Evolutionary conservation across 37 sponge, comb jelly and placozoan genomes (phyloP).

Genomic region (Eunapius fragilis): DNA sequence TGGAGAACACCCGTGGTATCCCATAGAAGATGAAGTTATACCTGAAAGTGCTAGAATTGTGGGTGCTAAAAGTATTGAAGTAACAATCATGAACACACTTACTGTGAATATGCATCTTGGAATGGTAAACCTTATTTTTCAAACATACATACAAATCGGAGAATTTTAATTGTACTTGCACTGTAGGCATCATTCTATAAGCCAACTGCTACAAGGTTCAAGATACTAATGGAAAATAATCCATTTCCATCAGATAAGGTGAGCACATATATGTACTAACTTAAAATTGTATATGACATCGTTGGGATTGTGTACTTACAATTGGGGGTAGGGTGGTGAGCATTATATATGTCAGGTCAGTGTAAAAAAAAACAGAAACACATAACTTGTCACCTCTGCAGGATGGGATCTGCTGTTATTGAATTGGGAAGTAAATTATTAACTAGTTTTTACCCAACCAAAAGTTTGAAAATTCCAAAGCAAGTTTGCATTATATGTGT

Average conservation of each 20-base stretch:
- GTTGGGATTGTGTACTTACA: too few relatives aligned
- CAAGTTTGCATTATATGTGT: too few relatives aligned
- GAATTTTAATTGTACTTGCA: neutral
- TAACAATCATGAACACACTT: conserved; percentile 84
- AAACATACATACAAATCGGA: neutral
- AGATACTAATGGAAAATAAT: conserved; percentile 78
- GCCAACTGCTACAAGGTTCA: conserved; percentile 75
- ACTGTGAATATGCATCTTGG: conserved; percentile 86
- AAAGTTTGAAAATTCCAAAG: too few relatives aligned
- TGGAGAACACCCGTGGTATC: conserved; percentile 51
- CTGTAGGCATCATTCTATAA: conserved; percentile 81
- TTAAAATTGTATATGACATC: too few relatives aligned
- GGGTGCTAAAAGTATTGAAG: conserved; percentile 79
- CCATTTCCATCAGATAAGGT: conserved; percentile 93
- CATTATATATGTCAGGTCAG: too few relatives aligned
- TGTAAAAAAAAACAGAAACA: too few relatives aligned
- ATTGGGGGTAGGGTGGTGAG: too few relatives aligned
- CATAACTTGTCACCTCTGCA: too few relatives aligned
- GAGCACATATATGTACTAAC: neutral
- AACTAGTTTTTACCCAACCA: too few relatives aligned
- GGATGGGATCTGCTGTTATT: too few relatives aligned
- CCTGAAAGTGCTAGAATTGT: conserved; percentile 66
- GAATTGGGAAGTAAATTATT: too few relatives aligned
- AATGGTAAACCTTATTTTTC: conserved; percentile 61
- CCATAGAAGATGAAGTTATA: conserved; percentile 50